Percentiles rank a stretch among this genome's conserved stretches.
These are phyloP conservation scores for Hepsetus odoe DNA, from an alignment of 2,113 vertebrate genomes.

Conservation along the genomic window DNA sequence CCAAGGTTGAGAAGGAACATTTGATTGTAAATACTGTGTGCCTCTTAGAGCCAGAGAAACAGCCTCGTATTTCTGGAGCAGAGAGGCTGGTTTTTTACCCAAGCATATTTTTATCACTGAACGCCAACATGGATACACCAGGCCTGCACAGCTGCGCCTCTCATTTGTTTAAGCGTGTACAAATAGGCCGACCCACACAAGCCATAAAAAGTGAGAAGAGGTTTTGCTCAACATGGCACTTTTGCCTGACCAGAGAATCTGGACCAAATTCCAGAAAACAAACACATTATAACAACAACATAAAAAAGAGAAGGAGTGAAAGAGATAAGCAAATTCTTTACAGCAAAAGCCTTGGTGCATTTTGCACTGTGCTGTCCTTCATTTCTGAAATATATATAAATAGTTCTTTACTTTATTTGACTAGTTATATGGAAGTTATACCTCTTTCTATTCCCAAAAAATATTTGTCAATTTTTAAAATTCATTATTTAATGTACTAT, in stretches of 20 bases:
- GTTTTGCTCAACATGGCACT: constrained; percentile 78
- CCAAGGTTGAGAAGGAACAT: constrained; percentile 55
- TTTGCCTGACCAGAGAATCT: constrained; percentile 73
- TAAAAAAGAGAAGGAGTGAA: not conserved
- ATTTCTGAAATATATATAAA: not conserved
- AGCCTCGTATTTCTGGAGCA: constrained; percentile 67
- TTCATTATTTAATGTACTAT: too few species aligned
- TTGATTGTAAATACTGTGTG: constrained; percentile 70
- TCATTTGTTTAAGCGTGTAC: constrained; percentile 80
- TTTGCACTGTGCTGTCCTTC: not conserved
- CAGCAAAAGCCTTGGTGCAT: not conserved
- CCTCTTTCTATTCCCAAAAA: too few species aligned
- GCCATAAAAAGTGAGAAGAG: constrained; percentile 77
- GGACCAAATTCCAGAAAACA: constrained; percentile 68
- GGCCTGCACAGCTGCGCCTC: constrained; percentile 74
- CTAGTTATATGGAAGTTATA: too few species aligned
- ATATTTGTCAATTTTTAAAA: too few species aligned
- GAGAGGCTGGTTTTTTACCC: constrained; percentile 70
- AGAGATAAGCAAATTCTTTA: not conserved
- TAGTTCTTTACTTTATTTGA: not conserved
- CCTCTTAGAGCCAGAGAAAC: constrained; percentile 63
- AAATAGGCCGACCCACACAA: constrained; percentile 77
- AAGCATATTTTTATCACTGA: constrained; percentile 76
- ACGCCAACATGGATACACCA: constrained; percentile 72
- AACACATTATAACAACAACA: constrained; percentile 64